phyloP scores from a whole-genome alignment of 2,888 invertebrate species.

The Hetaerina titia region DNA sequence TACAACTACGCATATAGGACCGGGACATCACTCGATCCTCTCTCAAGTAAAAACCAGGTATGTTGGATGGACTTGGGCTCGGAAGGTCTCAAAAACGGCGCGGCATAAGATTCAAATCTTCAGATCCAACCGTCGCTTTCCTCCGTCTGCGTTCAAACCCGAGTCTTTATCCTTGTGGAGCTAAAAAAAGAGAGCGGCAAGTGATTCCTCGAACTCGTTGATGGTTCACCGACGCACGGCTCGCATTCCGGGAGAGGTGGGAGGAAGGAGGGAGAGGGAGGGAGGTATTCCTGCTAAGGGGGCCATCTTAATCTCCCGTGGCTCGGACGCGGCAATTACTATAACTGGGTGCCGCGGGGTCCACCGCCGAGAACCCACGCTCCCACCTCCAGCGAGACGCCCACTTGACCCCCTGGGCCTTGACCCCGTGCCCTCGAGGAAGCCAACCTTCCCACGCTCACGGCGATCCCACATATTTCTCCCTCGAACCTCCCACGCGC shows the following conservation, averaged over 20 bases:
- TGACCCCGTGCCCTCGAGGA: constrained; percentile 8
- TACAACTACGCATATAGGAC: too few relatives aligned
- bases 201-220: not conserved
- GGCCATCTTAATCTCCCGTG: not conserved
- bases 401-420: not conserved
- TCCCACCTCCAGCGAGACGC: not conserved
- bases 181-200: not conserved
- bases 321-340: not conserved
- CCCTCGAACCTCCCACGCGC: not conserved
- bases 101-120: too few relatives aligned
- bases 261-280: not conserved
- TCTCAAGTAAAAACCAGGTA: too few relatives aligned
- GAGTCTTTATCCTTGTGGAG: too few relatives aligned
- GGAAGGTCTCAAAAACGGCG: too few relatives aligned
- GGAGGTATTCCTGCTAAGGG: not conserved
- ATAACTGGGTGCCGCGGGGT: not conserved
- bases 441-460: not conserved
- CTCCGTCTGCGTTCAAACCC: too few relatives aligned
- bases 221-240: not conserved
- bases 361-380: not conserved
- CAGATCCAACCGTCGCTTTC: too few relatives aligned
- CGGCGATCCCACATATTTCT: not conserved
- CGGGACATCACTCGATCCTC: too few relatives aligned
- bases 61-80: too few relatives aligned
- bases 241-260: not conserved